A percentile compares a stretch with the other conserved stretches of the same genome.
Conservation (phyloP, 1,140 invertebrate genomes). For the Sitodiplosis mosellana region DNA sequence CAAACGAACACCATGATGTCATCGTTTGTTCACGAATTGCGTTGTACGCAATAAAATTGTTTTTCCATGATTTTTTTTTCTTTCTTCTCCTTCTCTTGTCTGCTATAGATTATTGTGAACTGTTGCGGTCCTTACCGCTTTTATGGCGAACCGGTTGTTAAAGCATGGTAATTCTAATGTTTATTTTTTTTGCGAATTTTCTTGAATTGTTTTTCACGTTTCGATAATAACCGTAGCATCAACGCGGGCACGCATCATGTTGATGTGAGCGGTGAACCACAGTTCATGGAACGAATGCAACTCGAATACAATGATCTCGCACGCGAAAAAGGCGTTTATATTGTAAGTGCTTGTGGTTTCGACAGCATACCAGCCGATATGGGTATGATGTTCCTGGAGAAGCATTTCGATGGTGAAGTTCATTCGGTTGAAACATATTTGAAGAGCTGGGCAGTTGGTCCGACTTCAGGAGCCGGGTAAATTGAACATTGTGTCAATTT, state of each 20-base stretch:
- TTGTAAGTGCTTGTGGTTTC: constrained; percentile 80
- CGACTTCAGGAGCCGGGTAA: constrained; percentile 11
- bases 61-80: too few relatives aligned
- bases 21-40: neutral
- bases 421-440: constrained; percentile 43
- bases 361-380: constrained; percentile 77
- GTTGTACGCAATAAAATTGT: neutral
- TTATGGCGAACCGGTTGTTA: constrained; percentile 81
- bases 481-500: too few relatives aligned
- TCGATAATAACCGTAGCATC: constrained; percentile 60
- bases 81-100: too few relatives aligned
- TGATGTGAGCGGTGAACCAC: constrained; percentile 65
- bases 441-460: constrained; percentile 13
- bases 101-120: constrained; percentile 42
- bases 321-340: constrained; percentile 53
- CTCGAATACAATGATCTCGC: constrained; percentile 61
- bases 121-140: constrained; percentile 80
- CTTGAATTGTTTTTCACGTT: neutral
- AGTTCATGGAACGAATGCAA: constrained; percentile 78
- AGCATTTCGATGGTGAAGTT: constrained; percentile 48
- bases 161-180: constrained; percentile 42
- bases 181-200: neutral
- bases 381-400: constrained; percentile 52
- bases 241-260: constrained; percentile 64
- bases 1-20: neutral